Percentiles rank a stretch among this genome's conserved stretches.
phyloP scores from a whole-genome alignment of 2,888 invertebrate genomes.

The Buathra laborator region DNA sequence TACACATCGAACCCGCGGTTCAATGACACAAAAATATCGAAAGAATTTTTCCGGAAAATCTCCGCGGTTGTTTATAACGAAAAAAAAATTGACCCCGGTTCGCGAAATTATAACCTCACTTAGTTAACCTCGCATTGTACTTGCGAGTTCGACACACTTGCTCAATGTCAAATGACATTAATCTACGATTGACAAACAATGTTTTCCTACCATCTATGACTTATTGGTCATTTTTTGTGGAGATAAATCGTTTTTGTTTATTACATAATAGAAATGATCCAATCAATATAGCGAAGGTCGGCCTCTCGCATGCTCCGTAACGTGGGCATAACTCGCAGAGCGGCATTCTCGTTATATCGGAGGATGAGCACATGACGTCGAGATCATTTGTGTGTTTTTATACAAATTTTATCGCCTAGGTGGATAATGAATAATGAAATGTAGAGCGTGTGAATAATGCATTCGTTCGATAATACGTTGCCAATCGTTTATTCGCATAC shows the following conservation, averaged over 20 bases:
- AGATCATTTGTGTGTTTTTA: neutral
- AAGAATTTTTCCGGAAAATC: too few relatives aligned
- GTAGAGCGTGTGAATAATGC: too few relatives aligned
- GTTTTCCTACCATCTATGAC: conserved; percentile 45
- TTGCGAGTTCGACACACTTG: neutral
- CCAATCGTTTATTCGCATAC: too few relatives aligned
- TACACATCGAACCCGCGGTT: too few relatives aligned
- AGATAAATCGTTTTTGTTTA: conserved; percentile 38
- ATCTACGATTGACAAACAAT: conserved; percentile 16
- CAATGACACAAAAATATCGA: too few relatives aligned
- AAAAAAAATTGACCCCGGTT: neutral
- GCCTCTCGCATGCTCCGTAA: conserved; percentile 30
- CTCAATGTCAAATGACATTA: conserved; percentile 9
- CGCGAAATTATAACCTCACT: neutral
- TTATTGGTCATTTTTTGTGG: conserved; percentile 42
- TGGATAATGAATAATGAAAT: too few relatives aligned
- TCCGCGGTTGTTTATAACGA: neutral
- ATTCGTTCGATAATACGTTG: too few relatives aligned
- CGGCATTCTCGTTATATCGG: neutral
- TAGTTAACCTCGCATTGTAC: neutral
- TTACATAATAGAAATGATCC: conserved; percentile 57
- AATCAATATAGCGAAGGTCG: conserved; percentile 41
- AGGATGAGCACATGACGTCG: neutral
- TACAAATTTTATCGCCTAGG: neutral
- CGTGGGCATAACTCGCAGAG: conserved; percentile 40